Evolutionary conservation across 64 coral and sea anemone species (phyloP).

Genomic region (Catalaphyllia jardinei): DNA sequence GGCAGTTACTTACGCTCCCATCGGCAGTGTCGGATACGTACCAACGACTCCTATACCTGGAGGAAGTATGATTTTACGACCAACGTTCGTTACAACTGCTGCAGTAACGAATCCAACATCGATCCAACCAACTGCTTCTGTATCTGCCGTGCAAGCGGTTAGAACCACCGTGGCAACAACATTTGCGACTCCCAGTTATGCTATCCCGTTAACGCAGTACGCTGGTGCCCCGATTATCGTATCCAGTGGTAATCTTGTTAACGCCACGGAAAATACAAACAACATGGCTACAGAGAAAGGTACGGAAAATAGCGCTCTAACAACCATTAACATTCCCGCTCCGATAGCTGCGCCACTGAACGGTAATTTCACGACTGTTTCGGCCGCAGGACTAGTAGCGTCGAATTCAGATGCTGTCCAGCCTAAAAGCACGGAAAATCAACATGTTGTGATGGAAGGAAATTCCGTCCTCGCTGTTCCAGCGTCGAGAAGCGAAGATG

Average conservation of each 20-base stretch:
- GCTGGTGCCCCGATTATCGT: conserved; percentile 68
- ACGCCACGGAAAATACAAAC: conserved; percentile 54
- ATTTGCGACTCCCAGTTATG: conserved; percentile 83
- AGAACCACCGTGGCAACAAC: conserved; percentile 76
- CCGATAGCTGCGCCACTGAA: conserved; percentile 46
- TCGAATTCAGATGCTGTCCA: conserved; percentile 23
- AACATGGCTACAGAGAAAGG: conserved; percentile 61
- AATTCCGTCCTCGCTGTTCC: conserved; percentile 17
- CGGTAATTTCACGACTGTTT: conserved; percentile 48
- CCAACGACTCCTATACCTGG: conserved; percentile 79
- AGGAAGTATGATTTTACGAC: conserved; percentile 94
- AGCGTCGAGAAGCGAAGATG: neutral
- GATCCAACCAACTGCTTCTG: conserved; percentile 47
- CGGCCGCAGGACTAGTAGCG: conserved; percentile 36
- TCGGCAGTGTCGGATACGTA: conserved; percentile 82
- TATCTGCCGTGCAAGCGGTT: conserved; percentile 83
- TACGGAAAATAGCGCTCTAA: conserved; percentile 61
- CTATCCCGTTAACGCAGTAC: conserved; percentile 84
- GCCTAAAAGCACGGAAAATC: conserved; percentile 9
- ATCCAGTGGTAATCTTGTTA: conserved; percentile 66
- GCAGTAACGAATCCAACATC: conserved; percentile 51
- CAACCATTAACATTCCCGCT: conserved; percentile 55
- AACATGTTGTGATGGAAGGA: conserved; percentile 33
- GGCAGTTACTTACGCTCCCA: conserved; percentile 73
- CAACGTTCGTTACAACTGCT: conserved; percentile 87